Conservation (phyloP, 2,113 vertebrate species). For the Malurus alboscapulatus region DNA sequence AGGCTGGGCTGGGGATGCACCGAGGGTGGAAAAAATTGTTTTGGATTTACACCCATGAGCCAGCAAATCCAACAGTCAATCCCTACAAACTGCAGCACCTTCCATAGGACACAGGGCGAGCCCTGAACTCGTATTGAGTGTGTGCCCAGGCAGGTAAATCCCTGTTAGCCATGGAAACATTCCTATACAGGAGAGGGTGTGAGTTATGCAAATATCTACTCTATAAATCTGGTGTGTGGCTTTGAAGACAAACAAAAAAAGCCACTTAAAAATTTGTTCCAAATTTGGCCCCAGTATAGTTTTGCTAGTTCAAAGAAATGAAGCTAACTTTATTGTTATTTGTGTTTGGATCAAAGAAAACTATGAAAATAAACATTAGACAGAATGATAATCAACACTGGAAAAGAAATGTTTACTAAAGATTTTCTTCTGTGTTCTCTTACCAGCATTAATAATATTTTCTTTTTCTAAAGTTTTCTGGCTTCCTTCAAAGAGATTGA, state of each 20-base stretch:
- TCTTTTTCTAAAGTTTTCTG: conserved; percentile 32
- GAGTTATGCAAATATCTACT: neutral
- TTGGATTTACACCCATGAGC: neutral
- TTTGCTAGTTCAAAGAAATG: conserved; percentile 54
- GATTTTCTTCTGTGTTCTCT: conserved; percentile 57
- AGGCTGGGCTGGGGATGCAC: neutral
- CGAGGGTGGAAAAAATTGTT: fast-evolving
- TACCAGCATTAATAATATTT: conserved; percentile 57
- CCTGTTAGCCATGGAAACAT: neutral
- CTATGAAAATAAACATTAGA: conserved; percentile 71
- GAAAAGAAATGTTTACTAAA: conserved; percentile 66
- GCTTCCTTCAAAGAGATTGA: conserved; percentile 56
- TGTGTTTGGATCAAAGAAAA: conserved; percentile 70
- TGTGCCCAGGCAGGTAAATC: neutral
- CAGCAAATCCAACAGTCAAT: neutral
- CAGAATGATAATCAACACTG: conserved; percentile 65
- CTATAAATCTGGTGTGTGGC: neutral
- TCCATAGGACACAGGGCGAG: fast-evolving
- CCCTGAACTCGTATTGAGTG: fast-evolving
- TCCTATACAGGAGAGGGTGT: neutral
- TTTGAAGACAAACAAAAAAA: conserved; percentile 36
- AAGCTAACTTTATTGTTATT: conserved; percentile 59
- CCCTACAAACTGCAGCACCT: neutral
- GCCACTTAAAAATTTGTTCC: conserved; percentile 1
- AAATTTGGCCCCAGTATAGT: conserved; percentile 13